Percentiles rank a stretch among this genome's conserved stretches.
These are phyloP conservation scores for Psococerastis gibbosa DNA, from an alignment of 2,888 invertebrate genomes.

Conservation along the genomic window DNA sequence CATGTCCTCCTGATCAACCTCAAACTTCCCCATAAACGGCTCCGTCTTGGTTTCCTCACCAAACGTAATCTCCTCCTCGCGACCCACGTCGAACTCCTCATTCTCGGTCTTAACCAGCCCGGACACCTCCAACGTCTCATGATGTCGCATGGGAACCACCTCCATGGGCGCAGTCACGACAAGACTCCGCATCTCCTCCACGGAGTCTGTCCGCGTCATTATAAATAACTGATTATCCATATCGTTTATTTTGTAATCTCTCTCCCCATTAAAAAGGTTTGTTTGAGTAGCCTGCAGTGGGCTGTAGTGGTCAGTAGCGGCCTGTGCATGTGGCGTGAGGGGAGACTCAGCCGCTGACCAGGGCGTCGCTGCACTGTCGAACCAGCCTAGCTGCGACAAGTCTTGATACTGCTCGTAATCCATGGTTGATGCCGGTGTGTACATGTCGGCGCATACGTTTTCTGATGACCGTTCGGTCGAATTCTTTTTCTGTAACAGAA, in stretches of 20 bases:
- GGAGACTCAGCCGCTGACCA: conserved; percentile 7
- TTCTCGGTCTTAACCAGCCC: not conserved
- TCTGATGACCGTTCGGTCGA: not conserved
- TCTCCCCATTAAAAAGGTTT: too few relatives aligned
- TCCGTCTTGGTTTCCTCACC: not conserved
- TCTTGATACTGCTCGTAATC: conserved; percentile 5
- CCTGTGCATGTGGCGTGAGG: not conserved
- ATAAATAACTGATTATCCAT: not conserved
- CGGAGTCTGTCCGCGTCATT: not conserved
- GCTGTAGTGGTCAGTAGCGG: not conserved
- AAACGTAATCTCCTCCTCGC: not conserved
- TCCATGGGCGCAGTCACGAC: not conserved
- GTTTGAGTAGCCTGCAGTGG: not conserved
- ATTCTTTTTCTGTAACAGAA: conserved; percentile 8
- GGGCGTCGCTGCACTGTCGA: not conserved
- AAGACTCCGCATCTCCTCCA: not conserved
- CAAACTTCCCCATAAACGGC: too few relatives aligned
- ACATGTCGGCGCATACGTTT: not conserved
- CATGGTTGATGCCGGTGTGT: not conserved
- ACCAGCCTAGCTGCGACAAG: conserved; percentile 4
- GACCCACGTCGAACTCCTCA: not conserved
- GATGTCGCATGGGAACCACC: conserved; percentile 1
- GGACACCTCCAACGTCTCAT: not conserved
- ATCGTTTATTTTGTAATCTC: not conserved
- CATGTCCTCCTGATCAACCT: not conserved